Conservation (phyloP, 2,888 invertebrate species). For the Brachyptera putata region DNA sequence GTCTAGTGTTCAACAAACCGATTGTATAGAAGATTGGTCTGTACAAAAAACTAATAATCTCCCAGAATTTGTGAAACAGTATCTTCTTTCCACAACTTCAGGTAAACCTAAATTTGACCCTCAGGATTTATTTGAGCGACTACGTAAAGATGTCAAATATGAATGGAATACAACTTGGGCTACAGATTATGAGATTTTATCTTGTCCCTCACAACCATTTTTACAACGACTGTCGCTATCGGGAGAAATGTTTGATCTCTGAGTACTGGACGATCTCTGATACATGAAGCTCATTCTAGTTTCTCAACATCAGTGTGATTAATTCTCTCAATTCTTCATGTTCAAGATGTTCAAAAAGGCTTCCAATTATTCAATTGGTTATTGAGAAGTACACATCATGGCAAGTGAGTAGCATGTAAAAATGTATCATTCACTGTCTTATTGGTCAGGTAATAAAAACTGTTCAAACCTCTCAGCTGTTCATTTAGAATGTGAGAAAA, state of each 20-base stretch:
- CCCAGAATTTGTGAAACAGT: conserved; percentile 36
- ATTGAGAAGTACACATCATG: too few species aligned
- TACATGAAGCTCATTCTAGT: too few species aligned
- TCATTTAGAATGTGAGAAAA: too few species aligned
- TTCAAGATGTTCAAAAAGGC: too few species aligned
- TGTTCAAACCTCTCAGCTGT: too few species aligned
- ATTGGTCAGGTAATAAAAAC: too few species aligned
- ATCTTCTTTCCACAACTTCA: conserved; percentile 43
- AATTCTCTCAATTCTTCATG: too few species aligned
- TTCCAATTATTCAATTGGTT: too few species aligned
- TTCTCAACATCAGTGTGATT: too few species aligned
- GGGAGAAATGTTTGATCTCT: conserved; percentile 73
- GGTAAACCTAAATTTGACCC: conserved; percentile 62
- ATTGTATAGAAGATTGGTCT: conserved; percentile 19
- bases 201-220: conserved; percentile 78
- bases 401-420: too few species aligned
- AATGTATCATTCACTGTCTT: too few species aligned
- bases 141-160: conserved; percentile 57
- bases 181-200: conserved; percentile 62
- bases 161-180: conserved; percentile 58
- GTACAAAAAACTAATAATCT: conserved; percentile 39
- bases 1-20: conserved; percentile 30
- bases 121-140: conserved; percentile 64
- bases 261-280: too few species aligned
- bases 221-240: conserved; percentile 70